Conservation (phyloP, 2,888 invertebrate genomes). For the Pristionchus arcanus region DNA sequence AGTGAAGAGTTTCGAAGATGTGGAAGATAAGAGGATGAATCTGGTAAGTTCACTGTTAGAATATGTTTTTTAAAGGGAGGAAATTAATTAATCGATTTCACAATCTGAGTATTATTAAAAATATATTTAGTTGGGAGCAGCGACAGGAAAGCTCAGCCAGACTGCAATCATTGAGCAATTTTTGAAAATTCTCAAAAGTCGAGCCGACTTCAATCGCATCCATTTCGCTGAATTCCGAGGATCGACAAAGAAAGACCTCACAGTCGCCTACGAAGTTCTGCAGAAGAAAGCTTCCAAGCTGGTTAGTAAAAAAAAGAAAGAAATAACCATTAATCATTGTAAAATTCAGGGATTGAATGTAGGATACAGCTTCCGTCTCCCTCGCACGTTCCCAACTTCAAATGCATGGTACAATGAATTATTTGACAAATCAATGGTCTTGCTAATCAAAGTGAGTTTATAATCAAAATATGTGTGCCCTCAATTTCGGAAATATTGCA, state of each 20-base stretch:
- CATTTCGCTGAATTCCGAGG: neutral
- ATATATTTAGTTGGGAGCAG: neutral
- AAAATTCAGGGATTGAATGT: neutral
- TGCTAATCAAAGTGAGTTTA: neutral
- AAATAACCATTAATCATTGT: neutral
- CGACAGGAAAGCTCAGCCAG: neutral
- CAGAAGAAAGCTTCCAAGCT: neutral
- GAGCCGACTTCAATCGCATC: neutral
- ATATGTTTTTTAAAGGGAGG: too few species aligned
- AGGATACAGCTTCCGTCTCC: neutral
- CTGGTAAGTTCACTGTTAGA: neutral
- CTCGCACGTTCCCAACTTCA: neutral
- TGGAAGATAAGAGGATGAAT: neutral
- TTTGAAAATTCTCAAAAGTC: neutral
- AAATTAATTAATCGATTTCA: neutral
- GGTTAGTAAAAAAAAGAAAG: neutral
- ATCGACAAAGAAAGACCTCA: neutral
- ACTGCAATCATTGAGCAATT: neutral
- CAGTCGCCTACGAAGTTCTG: neutral
- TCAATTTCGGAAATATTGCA: neutral
- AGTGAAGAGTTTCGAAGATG: neutral
- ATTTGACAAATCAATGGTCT: neutral
- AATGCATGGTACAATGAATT: neutral
- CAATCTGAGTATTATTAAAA: neutral
- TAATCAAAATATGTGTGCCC: neutral